These are phyloP conservation scores for Acridotheres tristis DNA, from an alignment of 2,797 vertebrate species.

Conservation along the genomic window DNA sequence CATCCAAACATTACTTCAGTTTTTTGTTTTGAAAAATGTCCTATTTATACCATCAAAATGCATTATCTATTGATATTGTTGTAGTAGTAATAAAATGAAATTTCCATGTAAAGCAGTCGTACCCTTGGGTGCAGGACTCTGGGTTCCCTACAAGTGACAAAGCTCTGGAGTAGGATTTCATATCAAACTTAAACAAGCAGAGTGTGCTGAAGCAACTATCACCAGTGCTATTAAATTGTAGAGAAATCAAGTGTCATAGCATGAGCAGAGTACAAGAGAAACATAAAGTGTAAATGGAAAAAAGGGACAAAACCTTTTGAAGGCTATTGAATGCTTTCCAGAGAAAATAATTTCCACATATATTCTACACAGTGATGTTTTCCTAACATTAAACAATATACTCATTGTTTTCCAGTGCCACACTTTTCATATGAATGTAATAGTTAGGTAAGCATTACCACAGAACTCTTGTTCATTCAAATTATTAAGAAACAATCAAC, in stretches of 20 bases:
- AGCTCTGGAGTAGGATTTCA: background rate
- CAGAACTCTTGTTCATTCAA: background rate
- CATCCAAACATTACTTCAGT: background rate
- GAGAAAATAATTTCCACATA: no score
- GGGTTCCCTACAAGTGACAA: background rate
- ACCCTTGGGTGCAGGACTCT: background rate
- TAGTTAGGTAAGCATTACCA: background rate
- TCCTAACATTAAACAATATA: background rate
- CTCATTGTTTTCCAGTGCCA: background rate
- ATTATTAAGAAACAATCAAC: background rate
- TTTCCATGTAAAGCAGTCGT: fast-evolving
- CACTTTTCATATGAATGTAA: background rate
- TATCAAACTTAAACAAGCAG: background rate
- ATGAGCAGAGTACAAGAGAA: no score
- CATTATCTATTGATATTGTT: background rate
- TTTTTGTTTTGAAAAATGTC: background rate
- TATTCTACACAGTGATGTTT: background rate
- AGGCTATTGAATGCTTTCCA: no score
- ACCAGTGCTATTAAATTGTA: background rate
- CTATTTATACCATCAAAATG: background rate
- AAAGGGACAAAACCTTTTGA: no score
- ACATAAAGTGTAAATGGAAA: no score
- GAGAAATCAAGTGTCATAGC: no score
- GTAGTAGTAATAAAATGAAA: background rate
- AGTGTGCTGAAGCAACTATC: background rate